These are phyloP conservation scores for Psylliodes chrysocephalus DNA, from an alignment of 2,888 invertebrate species.

Conservation along the genomic window DNA sequence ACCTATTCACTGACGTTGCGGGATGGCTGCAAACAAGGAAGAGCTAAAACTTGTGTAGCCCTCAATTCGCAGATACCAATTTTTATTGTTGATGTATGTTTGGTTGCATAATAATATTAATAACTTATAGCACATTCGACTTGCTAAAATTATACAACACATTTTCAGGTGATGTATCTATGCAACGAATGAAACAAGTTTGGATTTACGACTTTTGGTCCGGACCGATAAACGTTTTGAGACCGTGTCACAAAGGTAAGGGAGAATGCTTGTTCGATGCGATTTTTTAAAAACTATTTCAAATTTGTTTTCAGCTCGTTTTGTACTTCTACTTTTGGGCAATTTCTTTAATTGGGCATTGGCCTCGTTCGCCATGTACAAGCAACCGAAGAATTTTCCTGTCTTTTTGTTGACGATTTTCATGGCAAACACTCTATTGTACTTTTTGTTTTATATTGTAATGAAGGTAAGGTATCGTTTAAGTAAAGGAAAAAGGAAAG, in stretches of 20 bases:
- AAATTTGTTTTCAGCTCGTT: slow-evolving; percentile 63
- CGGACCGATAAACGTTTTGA: slow-evolving; percentile 62
- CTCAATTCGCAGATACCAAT: too few species aligned
- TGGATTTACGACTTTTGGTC: slow-evolving; percentile 62
- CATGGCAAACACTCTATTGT: slow-evolving; percentile 84
- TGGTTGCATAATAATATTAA: too few species aligned
- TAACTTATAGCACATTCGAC: too few species aligned
- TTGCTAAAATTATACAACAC: too few species aligned
- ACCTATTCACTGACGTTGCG: too few species aligned
- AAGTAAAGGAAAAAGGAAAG: too few species aligned
- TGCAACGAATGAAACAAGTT: slow-evolving; percentile 52
- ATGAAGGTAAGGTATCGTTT: slow-evolving; percentile 75
- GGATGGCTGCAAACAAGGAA: too few species aligned
- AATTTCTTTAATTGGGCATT: slow-evolving; percentile 74
- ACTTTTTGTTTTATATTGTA: slow-evolving; percentile 81
- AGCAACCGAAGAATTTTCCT: slow-evolving; percentile 79
- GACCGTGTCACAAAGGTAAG: slow-evolving; percentile 63
- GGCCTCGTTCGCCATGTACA: slow-evolving; percentile 72
- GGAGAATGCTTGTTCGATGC: too few species aligned
- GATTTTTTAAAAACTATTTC: too few species aligned
- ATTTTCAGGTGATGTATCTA: slow-evolving; percentile 53
- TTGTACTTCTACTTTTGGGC: slow-evolving; percentile 69
- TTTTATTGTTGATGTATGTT: too few species aligned
- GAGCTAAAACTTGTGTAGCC: too few species aligned
- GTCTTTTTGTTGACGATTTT: slow-evolving; percentile 82